Evolutionary conservation across 2,888 invertebrate species (phyloP), one percentile per base, ranked within the genome.

Genomic region (Ochropacha duplaris): DNA sequence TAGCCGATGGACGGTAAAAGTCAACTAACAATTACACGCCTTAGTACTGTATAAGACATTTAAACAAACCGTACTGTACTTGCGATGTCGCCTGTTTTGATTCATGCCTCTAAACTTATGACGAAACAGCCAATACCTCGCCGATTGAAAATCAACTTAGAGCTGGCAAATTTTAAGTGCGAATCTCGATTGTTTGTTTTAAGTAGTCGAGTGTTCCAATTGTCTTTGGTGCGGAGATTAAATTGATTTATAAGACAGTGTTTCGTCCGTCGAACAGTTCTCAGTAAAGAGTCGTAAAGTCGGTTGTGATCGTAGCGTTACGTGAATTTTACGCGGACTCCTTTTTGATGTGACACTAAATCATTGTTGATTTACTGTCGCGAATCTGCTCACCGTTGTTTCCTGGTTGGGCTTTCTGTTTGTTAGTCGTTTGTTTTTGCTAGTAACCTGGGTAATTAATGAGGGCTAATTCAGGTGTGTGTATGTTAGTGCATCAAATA

Each of bases 231-330:
- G 79, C 67, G 74, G 72, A 83, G 84, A 88, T 87, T 86, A 89
- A 88, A 88, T 86, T 91, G 90, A 91, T 91, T 91, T 91, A 92
- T 84, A 79, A 63, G 84, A 78, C 81, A 81, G 78, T 67, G 72
- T 81, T 83, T 70, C 80, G 86, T 87, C 85, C 82, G 85, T 86
- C 84, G 82, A 75, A 74, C 72, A 76, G 72, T 87, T 86, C 86
- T 78, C 60, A 79, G 84, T 86, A 84, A 75, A 66, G 72, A 77
- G 69, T 88, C 88, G 84, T 89, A 88, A 88, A 88, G 74, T 72
- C 76, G 68, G 76, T 71, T 81, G 79, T 68, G 76, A 74, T 72
- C 79, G 44, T 44, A 52, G 31, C 31, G 81, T 79, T 74, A 75
- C 79, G 77, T 69, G 74, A 71, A 73, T 76, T 79, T 81, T 72